Evolutionary conservation across 1,140 invertebrate genomes (phyloP), one percentile per base, ranked within the genome.

Genomic region (Stegodyphus dumicola): DNA sequence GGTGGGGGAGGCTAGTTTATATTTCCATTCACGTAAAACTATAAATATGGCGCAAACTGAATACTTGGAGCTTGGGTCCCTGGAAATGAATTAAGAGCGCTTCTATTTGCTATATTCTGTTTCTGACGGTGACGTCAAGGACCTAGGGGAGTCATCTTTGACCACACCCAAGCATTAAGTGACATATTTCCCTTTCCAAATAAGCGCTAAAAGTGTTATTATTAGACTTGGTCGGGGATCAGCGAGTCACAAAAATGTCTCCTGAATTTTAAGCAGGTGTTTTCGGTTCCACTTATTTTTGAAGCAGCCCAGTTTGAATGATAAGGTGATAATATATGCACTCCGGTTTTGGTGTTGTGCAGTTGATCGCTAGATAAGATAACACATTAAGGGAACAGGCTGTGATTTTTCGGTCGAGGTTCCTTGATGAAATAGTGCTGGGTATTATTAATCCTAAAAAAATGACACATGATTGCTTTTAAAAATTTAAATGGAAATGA

Each of bases 131-230:
- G 78, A 80, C 69, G 69, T 73, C 78, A 80, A 80, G 48, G 11
- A 53, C 49, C 78, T 33, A 51, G 54, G 78, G 78, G 78, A 80
- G 66, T 80, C 78, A 71, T 80, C 69, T 80, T 80, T 80, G 78
- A 80, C 78, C 78, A 80, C 78, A 80, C 78, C 78, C 78, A 64
- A 18, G 53, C 15, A 52, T 49, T 71, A 80, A 73, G 78, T 80
- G 78, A 80, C 78, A 80, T 66, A 71, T 80, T 80, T 73, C 71
- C 54, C 52, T 48, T 71, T 60, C 60, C 52, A 80, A 80, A 71
- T 60, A 71, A 60, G 78, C 78, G 33, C 53, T 71, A 80, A 80
- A 80, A 70, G 52, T 70, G 52, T 80, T 80, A 80, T 78, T 78
- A 78, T 69, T 78, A 78, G 77, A 78, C 17, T 13, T 17, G 54